Conservation (phyloP, 2,113 vertebrate species). For the Menidia beryllina region DNA sequence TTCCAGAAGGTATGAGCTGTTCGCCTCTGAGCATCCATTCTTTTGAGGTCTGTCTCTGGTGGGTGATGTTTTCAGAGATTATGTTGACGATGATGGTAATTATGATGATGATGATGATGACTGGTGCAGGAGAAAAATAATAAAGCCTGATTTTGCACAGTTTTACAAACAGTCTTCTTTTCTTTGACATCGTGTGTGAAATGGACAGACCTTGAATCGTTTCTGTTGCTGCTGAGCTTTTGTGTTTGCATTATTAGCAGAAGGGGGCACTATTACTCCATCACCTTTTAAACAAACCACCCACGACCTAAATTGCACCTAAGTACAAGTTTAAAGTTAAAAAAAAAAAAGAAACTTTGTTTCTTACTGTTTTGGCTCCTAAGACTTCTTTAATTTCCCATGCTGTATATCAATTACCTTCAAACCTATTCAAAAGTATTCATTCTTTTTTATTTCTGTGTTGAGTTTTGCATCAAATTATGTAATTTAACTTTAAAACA, state of each 20-base stretch:
- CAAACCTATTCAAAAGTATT: constrained; percentile 13
- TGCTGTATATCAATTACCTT: constrained; percentile 2
- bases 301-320: constrained; percentile 1
- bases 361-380: constrained; percentile 1
- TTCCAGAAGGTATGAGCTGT: constrained; percentile 34
- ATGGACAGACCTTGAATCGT: constrained; percentile 4
- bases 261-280: constrained; percentile 70
- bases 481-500: too few relatives aligned
- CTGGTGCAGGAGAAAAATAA: constrained; percentile 55
- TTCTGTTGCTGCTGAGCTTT: constrained; percentile 9
- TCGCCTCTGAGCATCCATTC: constrained; percentile 48
- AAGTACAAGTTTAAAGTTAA: constrained; percentile 5
- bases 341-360: background rate
- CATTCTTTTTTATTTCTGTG: background rate
- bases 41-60: constrained; percentile 49
- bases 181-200: constrained; percentile 38
- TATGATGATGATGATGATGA: constrained; percentile 50
- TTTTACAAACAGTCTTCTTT: constrained; percentile 69
- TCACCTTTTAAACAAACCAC: background rate
- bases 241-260: constrained; percentile 36
- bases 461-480: background rate
- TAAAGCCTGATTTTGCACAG: constrained; percentile 85
- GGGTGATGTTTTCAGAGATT: constrained; percentile 59
- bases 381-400: background rate
- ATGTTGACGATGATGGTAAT: constrained; percentile 58